phyloP scores from a whole-genome alignment of 1,140 invertebrate species.

The Bombus ignitus region DNA sequence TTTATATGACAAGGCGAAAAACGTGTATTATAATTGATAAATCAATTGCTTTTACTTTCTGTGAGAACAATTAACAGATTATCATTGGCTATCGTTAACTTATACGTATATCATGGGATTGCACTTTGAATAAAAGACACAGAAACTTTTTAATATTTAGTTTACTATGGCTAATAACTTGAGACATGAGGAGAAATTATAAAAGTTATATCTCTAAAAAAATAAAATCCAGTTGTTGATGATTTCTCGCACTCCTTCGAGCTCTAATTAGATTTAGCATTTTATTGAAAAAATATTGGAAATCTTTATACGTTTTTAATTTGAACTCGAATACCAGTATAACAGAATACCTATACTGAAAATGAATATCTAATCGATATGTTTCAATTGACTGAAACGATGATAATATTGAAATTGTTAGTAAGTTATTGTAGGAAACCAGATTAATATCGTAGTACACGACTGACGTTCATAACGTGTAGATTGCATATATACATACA shows the following conservation, averaged over 20 bases:
- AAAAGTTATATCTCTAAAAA: not conserved
- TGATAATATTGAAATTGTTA: not conserved
- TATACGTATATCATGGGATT: not conserved
- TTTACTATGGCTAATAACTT: not conserved
- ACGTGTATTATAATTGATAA: not conserved
- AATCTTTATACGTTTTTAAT: no score
- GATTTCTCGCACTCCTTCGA: not conserved
- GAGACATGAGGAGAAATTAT: not conserved
- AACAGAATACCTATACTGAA: not conserved
- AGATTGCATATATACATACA: slow-evolving; percentile 27
- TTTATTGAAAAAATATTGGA: not conserved
- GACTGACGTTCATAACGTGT: slow-evolving; percentile 3
- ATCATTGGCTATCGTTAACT: not conserved
- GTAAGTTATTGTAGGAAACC: not conserved
- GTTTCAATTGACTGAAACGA: not conserved
- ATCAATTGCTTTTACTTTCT: not conserved
- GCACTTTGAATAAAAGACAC: not conserved
- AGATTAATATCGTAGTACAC: slow-evolving; percentile 11
- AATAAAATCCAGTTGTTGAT: not conserved
- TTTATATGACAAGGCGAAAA: not conserved
- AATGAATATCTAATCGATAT: not conserved
- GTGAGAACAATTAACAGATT: not conserved
- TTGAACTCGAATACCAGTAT: not conserved
- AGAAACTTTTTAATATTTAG: not conserved
- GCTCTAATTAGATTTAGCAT: not conserved